phyloP scores from a whole-genome alignment of 2,113 vertebrate genomes.

The Ranitomeya imitator region DNA sequence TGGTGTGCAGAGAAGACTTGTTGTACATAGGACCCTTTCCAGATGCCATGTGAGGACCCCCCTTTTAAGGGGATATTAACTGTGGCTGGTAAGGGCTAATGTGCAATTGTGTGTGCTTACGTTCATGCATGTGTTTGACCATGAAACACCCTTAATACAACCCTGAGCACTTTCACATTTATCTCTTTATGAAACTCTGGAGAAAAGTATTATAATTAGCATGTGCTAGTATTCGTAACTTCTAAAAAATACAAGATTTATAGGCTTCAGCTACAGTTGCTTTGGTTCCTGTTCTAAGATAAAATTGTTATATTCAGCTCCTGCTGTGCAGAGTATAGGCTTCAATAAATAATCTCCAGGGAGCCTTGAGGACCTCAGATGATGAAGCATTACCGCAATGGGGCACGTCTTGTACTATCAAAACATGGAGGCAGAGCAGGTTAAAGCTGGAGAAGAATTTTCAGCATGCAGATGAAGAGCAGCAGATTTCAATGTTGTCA shows the following conservation, averaged over 20 bases:
- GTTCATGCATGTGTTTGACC: no score
- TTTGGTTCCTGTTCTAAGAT: neutral
- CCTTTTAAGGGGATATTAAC: no score
- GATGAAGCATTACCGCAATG: neutral
- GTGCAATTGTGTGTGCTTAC: no score
- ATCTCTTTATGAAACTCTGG: no score
- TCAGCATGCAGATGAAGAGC: neutral
- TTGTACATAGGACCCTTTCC: no score
- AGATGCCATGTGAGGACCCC: no score
- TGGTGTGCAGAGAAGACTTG: no score
- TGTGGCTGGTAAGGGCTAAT: no score
- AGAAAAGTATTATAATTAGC: no score
- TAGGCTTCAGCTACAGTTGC: neutral
- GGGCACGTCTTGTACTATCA: neutral
- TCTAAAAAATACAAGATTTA: neutral
- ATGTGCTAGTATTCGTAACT: no score
- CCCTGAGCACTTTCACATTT: no score
- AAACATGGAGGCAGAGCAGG: neutral
- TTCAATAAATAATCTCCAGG: constrained; percentile 33
- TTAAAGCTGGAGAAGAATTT: neutral
- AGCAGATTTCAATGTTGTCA: neutral
- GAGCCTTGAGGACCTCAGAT: neutral
- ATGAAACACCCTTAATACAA: no score
- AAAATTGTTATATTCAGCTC: constrained; percentile 19
- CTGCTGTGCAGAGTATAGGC: neutral